Base-by-base conservation (phyloP, 2,113 vertebrate species). In the Scomber scombrus region DNA sequence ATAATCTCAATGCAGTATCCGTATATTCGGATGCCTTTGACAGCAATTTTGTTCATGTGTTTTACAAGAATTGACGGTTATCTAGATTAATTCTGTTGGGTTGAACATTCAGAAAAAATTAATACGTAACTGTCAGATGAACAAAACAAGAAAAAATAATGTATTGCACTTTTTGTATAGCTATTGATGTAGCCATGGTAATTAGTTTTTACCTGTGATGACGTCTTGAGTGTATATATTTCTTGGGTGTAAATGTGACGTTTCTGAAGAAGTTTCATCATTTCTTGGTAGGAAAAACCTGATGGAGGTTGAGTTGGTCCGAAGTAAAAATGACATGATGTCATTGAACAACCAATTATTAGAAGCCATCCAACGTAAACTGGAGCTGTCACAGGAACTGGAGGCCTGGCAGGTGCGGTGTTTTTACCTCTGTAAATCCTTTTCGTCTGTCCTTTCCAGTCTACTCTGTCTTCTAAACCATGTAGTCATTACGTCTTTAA, bases 361-460 rank as follows among this genome's bases (percentile, higher is more conserved):
- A 88, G 96, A 96, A 50, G 95, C 95, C 64, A 93, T 97, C 62
- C 95, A 96, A 75, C 95, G 95, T 29, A 97, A 97, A 89, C 94
- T 97, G 78, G 93, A 95, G 71, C 94, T 97, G 79, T 95, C 93
- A 3, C 96, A 97, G 91, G 96, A 97, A 69, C 94, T 96, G 84
- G 96, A 97, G 82, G 96, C 95, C 84, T 97, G 96, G 96, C 95
- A 97, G 96, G 96, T 97, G 85, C 46, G 71, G 15, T 65, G 15
- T 12, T 29, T 18, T 11, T 58, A n/a, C 56, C 31, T 46, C 54
- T 66, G 2, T 18, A 2, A 26, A 55, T 14, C 47, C 54, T 64
- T 71, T 7, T 66, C n/a, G 21, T 62, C 45, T 12, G 4, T 40
- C 19, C 0, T 11, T n/a, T 64, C 45, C 50, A 19, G 47, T 51